These are phyloP conservation scores for Drosophila tanythrix DNA, from an alignment of 2,888 invertebrate genomes.

Conservation along the genomic window DNA sequence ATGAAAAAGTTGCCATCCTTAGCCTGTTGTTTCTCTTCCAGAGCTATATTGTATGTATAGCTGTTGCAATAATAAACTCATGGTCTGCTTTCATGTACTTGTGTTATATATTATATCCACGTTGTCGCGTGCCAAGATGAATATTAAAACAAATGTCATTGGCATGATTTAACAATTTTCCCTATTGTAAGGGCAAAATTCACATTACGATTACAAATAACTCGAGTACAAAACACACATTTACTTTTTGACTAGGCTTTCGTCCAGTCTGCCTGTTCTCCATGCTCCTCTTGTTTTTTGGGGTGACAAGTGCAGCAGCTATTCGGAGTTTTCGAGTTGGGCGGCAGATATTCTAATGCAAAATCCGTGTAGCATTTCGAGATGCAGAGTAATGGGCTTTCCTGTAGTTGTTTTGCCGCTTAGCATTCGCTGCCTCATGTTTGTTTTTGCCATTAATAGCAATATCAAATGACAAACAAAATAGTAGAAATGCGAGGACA, in stretches of 20 bases:
- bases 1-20: background rate
- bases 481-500: slow-evolving; percentile 32
- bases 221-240: slow-evolving; percentile 1
- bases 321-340: slow-evolving; percentile 15
- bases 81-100: background rate
- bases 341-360: slow-evolving; percentile 67
- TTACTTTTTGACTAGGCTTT: slow-evolving; percentile 19
- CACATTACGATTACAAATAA: slow-evolving; percentile 21
- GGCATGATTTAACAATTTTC: slow-evolving; percentile 68
- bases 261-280: background rate
- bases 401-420: slow-evolving; percentile 24
- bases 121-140: slow-evolving; percentile 17
- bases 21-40: background rate
- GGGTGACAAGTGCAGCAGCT: slow-evolving; percentile 8
- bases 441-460: slow-evolving; percentile 73
- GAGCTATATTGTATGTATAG: background rate
- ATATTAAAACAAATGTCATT: slow-evolving; percentile 56
- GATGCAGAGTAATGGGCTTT: slow-evolving; percentile 4
- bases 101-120: background rate
- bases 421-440: slow-evolving; percentile 34
- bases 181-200: slow-evolving; percentile 8
- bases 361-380: slow-evolving; percentile 61
- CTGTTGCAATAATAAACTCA: background rate
- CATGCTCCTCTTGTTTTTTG: background rate
- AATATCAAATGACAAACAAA: slow-evolving; percentile 73